These are phyloP conservation scores for Calliphora vomitoria DNA, from an alignment of 2,888 invertebrate genomes.

Conservation along the genomic window DNA sequence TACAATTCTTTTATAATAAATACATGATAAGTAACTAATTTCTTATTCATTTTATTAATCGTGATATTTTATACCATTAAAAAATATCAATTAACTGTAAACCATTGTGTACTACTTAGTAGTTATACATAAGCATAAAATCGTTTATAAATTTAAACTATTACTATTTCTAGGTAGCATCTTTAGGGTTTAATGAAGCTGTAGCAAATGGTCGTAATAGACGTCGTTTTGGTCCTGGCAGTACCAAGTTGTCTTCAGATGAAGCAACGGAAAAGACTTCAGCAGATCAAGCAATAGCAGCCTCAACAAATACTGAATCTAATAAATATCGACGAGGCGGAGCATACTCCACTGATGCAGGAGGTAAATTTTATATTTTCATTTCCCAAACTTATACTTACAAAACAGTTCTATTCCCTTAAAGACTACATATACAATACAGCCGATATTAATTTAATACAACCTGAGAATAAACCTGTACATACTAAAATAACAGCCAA, in stretches of 20 bases:
- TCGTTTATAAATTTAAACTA: too few relatives aligned
- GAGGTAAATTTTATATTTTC: conserved; percentile 43
- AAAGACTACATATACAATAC: conserved; percentile 79
- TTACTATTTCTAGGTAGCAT: conserved; percentile 47
- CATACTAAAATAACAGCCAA: conserved; percentile 76
- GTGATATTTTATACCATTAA: too few relatives aligned
- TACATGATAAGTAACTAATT: too few relatives aligned
- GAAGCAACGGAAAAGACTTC: conserved; percentile 77
- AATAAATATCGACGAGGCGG: conserved; percentile 77
- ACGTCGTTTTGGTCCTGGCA: conserved; percentile 78
- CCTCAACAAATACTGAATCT: conserved; percentile 79
- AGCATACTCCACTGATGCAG: conserved; percentile 72
- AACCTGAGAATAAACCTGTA: conserved; percentile 78
- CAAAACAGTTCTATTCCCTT: background rate
- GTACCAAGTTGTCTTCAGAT: conserved; percentile 75
- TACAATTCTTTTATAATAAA: too few relatives aligned
- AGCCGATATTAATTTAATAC: conserved; percentile 81
- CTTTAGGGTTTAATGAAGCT: conserved; percentile 61
- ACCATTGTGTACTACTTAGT: background rate
- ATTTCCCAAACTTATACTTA: background rate
- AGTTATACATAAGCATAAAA: background rate
- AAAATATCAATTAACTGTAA: too few relatives aligned
- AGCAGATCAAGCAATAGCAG: conserved; percentile 81
- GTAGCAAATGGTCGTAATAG: conserved; percentile 75
- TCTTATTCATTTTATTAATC: too few relatives aligned